Evolutionary conservation across 2,113 vertebrate species (phyloP), one percentile per base, ranked within the genome.

Genomic region (Ceuthmochares aereus): DNA sequence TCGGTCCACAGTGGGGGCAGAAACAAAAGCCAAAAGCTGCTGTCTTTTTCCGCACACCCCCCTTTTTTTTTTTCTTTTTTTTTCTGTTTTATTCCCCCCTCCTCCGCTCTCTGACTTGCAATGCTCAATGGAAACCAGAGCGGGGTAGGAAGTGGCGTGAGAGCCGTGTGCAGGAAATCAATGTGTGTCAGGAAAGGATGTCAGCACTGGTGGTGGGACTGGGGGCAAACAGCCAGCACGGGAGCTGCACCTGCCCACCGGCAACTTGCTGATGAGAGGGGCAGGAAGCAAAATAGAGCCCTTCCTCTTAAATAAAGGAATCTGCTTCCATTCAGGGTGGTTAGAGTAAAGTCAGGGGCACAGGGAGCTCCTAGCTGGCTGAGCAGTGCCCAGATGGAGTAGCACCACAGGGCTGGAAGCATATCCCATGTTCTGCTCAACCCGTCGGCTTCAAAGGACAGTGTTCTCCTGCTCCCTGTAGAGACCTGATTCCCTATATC

Each of bases 161-260:
- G 77, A 29, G 63, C 18, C 0, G 2, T 3, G 0, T 1, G 42
- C 96, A 97, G 95, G 95, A 96, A 97, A 73, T 76, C 3, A 18
- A 59, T 40, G 96, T 81, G 92, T 92, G 93, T 92, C 92, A 93
- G 93, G 90, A 64, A 30, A 73, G 87, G 93, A 74, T 95, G 93
- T 86, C 90, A 69, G 70, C 1, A 12, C 25, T 4, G 45, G 77
- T 2, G 7, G 59, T 5, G 30, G 66, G 66, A 72, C n/a, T 0
- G 3, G 30, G 42, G 88, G 45, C 6, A 4, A 36, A 45, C 58
- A 34, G 78, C 62, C 26, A 5, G n/a, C 2, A 0, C 1, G 0
- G 70, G 84, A 64, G 25, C 84, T 81, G 59, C 26, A 49, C 87
- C 73, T 1, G 0, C 74, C 55, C 2, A 1, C 30, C 5, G 1